phyloP scores from a whole-genome alignment of 2,888 invertebrate genomes.

The Smittia aterrima region DNA sequence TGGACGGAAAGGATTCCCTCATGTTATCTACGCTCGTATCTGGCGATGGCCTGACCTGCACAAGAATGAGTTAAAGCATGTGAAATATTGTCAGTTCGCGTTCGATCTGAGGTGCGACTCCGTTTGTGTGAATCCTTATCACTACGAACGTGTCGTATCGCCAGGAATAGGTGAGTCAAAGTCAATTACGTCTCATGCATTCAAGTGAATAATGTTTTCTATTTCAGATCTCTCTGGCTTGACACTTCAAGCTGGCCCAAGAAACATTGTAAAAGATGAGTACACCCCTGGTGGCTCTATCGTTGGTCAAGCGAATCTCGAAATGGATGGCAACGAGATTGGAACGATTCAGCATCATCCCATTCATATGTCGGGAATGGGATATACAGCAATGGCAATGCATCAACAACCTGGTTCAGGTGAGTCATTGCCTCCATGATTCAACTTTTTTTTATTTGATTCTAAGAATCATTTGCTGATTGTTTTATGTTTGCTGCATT shows the following conservation, averaged over 20 bases:
- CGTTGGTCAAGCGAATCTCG: conserved; percentile 50
- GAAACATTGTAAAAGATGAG: conserved; percentile 87
- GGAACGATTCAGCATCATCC: conserved; percentile 72
- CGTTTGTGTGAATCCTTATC: conserved; percentile 99
- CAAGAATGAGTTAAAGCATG: conserved; percentile 98
- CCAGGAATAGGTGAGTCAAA: conserved; percentile 84
- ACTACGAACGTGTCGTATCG: conserved; percentile 97
- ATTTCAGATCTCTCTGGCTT: conserved; percentile 86
- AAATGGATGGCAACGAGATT: conserved; percentile 58
- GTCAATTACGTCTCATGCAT: no score
- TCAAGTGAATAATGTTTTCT: no score
- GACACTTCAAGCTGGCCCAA: conserved; percentile 79
- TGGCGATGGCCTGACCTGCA: conserved; percentile 99
- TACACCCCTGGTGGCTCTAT: conserved; percentile 78
- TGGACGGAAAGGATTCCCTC: conserved; percentile 98
- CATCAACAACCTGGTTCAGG: conserved; percentile 32
- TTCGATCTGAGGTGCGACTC: conserved; percentile 99
- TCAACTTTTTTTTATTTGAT: neutral
- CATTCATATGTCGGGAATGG: conserved; percentile 54
- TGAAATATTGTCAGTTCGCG: conserved; percentile 96
- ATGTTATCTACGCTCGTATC: conserved; percentile 97
- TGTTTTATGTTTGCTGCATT: conserved; percentile 15
- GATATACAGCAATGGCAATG: conserved; percentile 44
- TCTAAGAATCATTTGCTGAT: no score
- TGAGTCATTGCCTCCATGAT: neutral